Evolutionary conservation across 1,140 invertebrate genomes (phyloP), one percentile per base, ranked within the genome.

Genomic region (Battus philenor): DNA sequence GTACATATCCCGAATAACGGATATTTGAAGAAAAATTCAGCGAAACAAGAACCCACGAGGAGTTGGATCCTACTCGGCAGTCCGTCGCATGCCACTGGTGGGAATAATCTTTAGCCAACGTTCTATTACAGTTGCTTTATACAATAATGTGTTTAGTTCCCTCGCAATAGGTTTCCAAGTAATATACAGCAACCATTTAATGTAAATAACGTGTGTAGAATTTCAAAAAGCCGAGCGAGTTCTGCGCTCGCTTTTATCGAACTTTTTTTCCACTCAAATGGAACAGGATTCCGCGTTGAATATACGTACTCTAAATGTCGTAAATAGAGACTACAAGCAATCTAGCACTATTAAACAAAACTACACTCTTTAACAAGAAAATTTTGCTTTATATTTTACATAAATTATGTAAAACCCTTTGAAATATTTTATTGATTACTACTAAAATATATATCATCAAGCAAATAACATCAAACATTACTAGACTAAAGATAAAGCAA

Each of bases 11-110:
- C 13, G n/a, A 26, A 12, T 41, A 20, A 27, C 20, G 34, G 38
- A 41, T 41, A 41, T 41, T 41, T 41, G 38, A 24, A 15, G n/a
- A n/a, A 12, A 13, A 41, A 41, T 41, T 41, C 38, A 41, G 38
- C 17, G 38, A 41, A n/a, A 41, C 24, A 24, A 41, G 38, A 27
- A 15, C 24, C 24, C 34, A 20, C 38, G 24, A 20, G 16, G 33
- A 10, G 27, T 30, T 30, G 27, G 38, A 29, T 41, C 38, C 24
- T 12, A 24, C 38, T 41, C 38, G 24, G 24, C 38, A n/a, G 27
- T 41, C 24, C 29, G 17, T 29, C 22, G 22, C 38, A 41, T 27
- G 24, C 38, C 38, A 41, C 38, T 41, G 38, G 15, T 41, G 38
- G 24, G 38, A 41, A 41, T 29, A 41, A 41, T 41, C 38, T 17